A percentile compares a stretch with the other conserved stretches of the same genome.
Evolutionary conservation across 1,140 invertebrate genomes (phyloP).

Genomic region (Heliothis subflexa): DNA sequence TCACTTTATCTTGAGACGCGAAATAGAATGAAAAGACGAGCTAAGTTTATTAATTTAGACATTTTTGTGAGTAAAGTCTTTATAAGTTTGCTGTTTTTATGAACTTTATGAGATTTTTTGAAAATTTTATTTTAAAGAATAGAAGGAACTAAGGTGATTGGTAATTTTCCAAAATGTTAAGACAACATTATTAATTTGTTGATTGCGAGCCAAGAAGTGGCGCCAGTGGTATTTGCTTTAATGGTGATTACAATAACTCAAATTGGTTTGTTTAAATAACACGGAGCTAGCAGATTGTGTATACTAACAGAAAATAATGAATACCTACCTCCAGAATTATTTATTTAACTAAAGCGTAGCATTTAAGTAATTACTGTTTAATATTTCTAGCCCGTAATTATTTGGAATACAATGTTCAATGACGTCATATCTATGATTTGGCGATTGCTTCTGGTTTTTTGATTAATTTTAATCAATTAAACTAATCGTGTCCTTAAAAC

Average conservation of each 20-base stretch:
- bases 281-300: constrained; percentile 1
- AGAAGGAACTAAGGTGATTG: not conserved
- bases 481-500: no score
- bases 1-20: constrained; percentile 46
- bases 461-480: no score
- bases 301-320: constrained; percentile 7
- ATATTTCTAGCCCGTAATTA: no score
- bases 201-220: constrained; percentile 17
- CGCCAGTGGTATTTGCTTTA: constrained; percentile 11
- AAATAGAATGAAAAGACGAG: constrained; percentile 22
- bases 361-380: not conserved
- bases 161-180: constrained; percentile 6
- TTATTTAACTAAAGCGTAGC: constrained; percentile 3
- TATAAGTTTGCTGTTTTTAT: constrained; percentile 8
- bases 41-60: constrained; percentile 48
- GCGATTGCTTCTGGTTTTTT: no score
- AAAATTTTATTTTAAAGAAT: not conserved
- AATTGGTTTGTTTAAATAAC: constrained; percentile 25
- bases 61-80: constrained; percentile 28
- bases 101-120: not conserved
- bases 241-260: constrained; percentile 22
- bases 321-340: not conserved
- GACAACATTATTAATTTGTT: constrained; percentile 19
- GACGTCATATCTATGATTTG: no score
- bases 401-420: no score